A percentile compares a stretch with the other conserved stretches of the same genome.
These are phyloP conservation scores for Neosalanx taihuensis DNA, from an alignment of 2,797 vertebrate genomes.

Conservation along the genomic window DNA sequence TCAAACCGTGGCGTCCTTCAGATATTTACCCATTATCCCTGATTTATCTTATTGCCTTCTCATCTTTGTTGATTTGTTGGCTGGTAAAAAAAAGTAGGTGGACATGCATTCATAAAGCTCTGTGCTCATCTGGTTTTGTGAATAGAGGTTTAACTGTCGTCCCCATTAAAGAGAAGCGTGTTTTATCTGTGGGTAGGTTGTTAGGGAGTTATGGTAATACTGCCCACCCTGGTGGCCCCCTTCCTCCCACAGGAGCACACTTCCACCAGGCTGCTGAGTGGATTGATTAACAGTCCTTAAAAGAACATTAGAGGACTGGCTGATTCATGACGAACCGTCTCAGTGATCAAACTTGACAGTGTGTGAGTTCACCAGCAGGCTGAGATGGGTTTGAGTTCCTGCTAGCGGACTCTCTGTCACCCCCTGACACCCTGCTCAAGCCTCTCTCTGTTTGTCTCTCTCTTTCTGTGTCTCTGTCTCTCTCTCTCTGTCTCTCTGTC, in stretches of 20 bases:
- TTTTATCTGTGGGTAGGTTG: slow-evolving; percentile 12
- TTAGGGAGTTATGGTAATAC: slow-evolving; percentile 7
- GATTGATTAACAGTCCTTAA: slow-evolving; percentile 13
- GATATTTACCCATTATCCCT: not conserved
- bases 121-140: not conserved
- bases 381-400: slow-evolving; percentile 1
- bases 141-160: slow-evolving; percentile 8
- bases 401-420: not conserved
- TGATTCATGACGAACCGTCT: slow-evolving; percentile 10
- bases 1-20: not conserved
- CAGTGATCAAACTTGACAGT: slow-evolving; percentile 9
- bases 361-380: not conserved
- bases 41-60: not conserved
- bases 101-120: slow-evolving; percentile 10
- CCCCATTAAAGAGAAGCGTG: not conserved
- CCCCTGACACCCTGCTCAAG: not conserved
- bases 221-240: not conserved
- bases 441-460: not conserved
- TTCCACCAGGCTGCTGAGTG: slow-evolving; percentile 8
- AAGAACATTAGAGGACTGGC: slow-evolving; percentile 10
- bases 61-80: not conserved
- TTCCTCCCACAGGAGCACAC: not conserved
- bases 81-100: not conserved
- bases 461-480: not conserved
- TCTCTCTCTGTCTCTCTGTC: not conserved